A percentile compares a stretch with the other conserved stretches of the same genome.
Evolutionary conservation across 2,888 invertebrate species (phyloP).

Genomic region (Aporophyla lueneburgensis): DNA sequence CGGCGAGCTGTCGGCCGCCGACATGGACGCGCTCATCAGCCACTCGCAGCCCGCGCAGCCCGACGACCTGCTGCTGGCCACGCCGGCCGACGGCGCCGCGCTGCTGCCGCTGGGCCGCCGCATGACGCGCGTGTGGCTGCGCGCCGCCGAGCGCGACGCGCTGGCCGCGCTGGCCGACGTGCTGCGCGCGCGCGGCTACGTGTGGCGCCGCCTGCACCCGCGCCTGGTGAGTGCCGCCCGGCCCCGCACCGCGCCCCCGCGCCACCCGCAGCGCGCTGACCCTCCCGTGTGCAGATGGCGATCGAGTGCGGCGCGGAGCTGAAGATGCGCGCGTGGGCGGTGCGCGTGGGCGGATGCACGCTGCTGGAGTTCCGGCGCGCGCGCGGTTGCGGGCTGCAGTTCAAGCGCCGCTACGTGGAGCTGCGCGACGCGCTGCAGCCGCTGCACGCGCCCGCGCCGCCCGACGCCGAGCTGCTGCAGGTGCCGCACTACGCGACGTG

Average conservation of each 20-base stretch:
- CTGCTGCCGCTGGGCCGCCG: slow-evolving; percentile 93
- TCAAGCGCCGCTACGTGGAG: slow-evolving; percentile 96
- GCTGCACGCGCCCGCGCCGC: slow-evolving; percentile 75
- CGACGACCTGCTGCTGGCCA: slow-evolving; percentile 94
- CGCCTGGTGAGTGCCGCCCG: slow-evolving; percentile 75
- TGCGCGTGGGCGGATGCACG: slow-evolving; percentile 83
- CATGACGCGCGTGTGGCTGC: slow-evolving; percentile 98
- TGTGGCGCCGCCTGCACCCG: slow-evolving; percentile 84
- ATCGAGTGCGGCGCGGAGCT: slow-evolving; percentile 79
- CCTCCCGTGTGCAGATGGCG: slow-evolving; percentile 84
- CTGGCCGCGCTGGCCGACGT: slow-evolving; percentile 91
- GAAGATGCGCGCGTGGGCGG: slow-evolving; percentile 81
- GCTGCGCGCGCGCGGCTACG: slow-evolving; percentile 86
- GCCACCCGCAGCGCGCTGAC: neutral
- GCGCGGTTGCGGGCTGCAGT: slow-evolving; percentile 98
- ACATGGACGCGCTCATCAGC: slow-evolving; percentile 91
- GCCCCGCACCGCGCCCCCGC: no score
- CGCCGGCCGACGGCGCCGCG: slow-evolving; percentile 87
- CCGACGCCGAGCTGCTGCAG: slow-evolving; percentile 30
- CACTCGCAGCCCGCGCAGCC: slow-evolving; percentile 97
- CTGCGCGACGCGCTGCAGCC: slow-evolving; percentile 92
- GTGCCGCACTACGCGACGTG: slow-evolving; percentile 20
- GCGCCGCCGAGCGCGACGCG: slow-evolving; percentile 92
- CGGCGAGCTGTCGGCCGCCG: slow-evolving; percentile 74
- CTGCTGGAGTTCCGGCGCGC: slow-evolving; percentile 91